Evolutionary conservation across 2,113 vertebrate genomes (phyloP), one percentile per base, ranked within the genome.

Genomic region (Sapajus apella): DNA sequence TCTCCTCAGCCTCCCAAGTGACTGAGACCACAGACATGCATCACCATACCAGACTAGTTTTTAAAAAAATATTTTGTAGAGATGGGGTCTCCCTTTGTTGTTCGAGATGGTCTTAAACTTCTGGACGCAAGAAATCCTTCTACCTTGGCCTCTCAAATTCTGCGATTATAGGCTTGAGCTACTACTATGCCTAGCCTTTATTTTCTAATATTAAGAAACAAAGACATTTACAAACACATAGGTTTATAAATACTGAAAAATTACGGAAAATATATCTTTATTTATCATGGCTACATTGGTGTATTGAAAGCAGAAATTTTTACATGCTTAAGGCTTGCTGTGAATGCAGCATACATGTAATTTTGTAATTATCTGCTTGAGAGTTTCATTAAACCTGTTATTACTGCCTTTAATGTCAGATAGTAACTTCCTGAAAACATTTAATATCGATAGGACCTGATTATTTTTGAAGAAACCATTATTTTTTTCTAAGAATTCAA

Each of bases 371-470:
- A 82, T n/a, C n/a, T 88, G 12, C 9, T 40, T 35, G 20, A 68
- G 87, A 76, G 14, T 6, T 55, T 72, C n/a, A 4, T 56, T 56
- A 94, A 86, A 16, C 30, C 17, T 5, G 75, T 40, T 37, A 12
- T 68, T 17, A 83, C 56, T 84, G 37, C 14, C 6, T 79, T 87
- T 77, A 58, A n/a, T 56, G 84, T 18, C 56, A 12, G 16, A 91
- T 8, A 68, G 88, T 94, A 75, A 81, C n/a, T 87, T 84, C 13
- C 35, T 88, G 7, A 76, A 93, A 95, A 83, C 21, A 64, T 91
- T 95, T 58, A 91, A 83, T 43, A 83, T 79, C 11, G 84, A 43
- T n/a, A 93, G 32, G 25, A 73, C 12, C n/a, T 76, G 45, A 92
- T 7, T 45, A 37, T 32, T 47, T 81, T 76, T 75, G 23, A 93